Evolutionary conservation across 2,888 invertebrate genomes (phyloP), one percentile per base, ranked within the genome.

Genomic region (Embidobia sp.): DNA sequence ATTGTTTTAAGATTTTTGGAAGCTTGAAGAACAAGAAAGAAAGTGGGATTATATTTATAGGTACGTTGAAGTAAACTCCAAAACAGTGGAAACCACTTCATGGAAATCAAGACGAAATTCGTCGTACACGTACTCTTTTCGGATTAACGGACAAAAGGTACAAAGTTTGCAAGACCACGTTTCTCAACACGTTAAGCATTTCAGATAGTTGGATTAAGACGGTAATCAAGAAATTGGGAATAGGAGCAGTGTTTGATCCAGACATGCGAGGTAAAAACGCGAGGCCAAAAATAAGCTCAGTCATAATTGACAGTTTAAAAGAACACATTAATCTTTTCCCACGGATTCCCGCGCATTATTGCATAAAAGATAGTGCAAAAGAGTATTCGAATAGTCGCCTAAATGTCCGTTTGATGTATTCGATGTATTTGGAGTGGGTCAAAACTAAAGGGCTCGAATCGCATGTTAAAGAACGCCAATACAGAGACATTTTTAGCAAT

Each of bases 1-100:
- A 7, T 5, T 75, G 11, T 66, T 49, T 66, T 33, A 66, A n/a
- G 37, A 57, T 42, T 73, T 64, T 73, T 73, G 66, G 73, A n/a
- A 26, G 16, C 49, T 66, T 42, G 26, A 33, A 35, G 7, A 29
- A 22, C 64, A 73, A 5, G 22, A 19, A 11, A 35, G 18, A 29
- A 35, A 73, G 29, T 66, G 57, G 64, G 48, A 64, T 18, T 73
- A 55, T 18, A 42, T 66, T 19, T 2, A 40, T 55, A 29, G 19
- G 40, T 48, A 22, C 6, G 22, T 22, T 22, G 22, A 22, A 22
- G 22, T 22, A 4, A 6, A 22, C 3, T 6, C 22, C 26, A 51
- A 5, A 48, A 13, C 29, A 15, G 19, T 7, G 8, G 22, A 29
- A 19, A 22, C 31, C 16, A 40, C 40, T n/a, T n/a, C 16, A 13